A percentile compares a stretch with the other conserved stretches of the same genome.
These are phyloP conservation scores for Rhimphoctona megacephalus DNA, from an alignment of 2,888 invertebrate species.

Conservation along the genomic window DNA sequence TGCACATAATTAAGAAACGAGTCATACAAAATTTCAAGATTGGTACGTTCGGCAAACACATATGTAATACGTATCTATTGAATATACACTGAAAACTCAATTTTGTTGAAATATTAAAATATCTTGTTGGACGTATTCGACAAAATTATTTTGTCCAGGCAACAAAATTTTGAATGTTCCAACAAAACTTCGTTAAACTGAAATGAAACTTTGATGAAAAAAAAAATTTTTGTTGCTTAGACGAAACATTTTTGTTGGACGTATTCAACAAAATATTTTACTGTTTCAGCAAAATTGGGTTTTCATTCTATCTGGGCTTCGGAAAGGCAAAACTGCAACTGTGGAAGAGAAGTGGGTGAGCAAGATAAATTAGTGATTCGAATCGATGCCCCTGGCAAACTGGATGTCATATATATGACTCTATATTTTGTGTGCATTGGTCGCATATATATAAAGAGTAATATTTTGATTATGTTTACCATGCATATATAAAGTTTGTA, in stretches of 20 bases:
- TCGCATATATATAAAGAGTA: background rate
- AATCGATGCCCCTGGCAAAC: slow-evolving; percentile 59
- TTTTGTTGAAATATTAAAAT: too few species aligned
- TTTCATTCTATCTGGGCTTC: too few species aligned
- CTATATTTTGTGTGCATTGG: background rate
- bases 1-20: background rate
- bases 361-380: slow-evolving; percentile 67
- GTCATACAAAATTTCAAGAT: background rate
- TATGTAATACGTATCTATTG: background rate
- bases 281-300: too few species aligned
- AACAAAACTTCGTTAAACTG: too few species aligned
- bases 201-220: too few species aligned
- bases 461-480: background rate
- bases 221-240: too few species aligned
- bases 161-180: too few species aligned
- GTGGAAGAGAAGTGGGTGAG: slow-evolving; percentile 50
- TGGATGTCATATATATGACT: slow-evolving; percentile 14
- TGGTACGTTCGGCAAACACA: background rate
- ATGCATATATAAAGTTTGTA: background rate
- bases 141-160: too few species aligned
- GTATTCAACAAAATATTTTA: too few species aligned
- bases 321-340: slow-evolving; percentile 40
- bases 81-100: too few species aligned
- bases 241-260: too few species aligned
- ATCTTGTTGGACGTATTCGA: too few species aligned